These are phyloP conservation scores for Actenoides hombroni DNA, from an alignment of 2,113 vertebrate genomes.

Conservation along the genomic window DNA sequence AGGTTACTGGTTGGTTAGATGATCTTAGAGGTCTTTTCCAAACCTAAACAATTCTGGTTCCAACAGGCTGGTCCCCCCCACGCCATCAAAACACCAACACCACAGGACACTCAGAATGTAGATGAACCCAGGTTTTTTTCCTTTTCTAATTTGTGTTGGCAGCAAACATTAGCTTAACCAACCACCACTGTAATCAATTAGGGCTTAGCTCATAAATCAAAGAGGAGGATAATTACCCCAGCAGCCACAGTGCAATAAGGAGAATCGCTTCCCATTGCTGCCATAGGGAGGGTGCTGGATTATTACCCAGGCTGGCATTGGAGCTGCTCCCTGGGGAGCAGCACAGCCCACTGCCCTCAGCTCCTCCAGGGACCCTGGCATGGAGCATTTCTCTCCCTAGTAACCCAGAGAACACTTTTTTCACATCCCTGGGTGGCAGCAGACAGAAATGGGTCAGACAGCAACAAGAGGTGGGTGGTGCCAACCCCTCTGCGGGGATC, in stretches of 20 bases:
- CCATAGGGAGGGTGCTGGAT: neutral
- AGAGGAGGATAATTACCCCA: neutral
- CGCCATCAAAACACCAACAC: neutral
- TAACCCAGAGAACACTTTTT: no score
- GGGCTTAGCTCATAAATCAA: neutral
- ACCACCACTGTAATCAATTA: neutral
- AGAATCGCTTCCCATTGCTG: neutral
- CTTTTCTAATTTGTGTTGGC: neutral
- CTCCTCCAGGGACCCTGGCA: accelerated
- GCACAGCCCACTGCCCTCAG: neutral
- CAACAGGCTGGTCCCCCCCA: neutral
- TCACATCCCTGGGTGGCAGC: neutral
- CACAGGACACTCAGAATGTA: accelerated
- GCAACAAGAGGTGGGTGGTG: neutral
- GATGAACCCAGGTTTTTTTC: neutral
- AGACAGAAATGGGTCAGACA: neutral
- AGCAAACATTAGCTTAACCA: neutral
- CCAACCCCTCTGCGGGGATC: accelerated
- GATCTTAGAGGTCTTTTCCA: no score
- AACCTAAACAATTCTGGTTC: no score
- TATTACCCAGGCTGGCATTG: neutral
- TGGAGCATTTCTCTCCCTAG: accelerated
- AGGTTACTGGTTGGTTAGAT: no score
- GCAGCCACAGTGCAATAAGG: neutral
- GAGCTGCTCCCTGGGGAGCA: neutral